Conservation (phyloP, 2,113 vertebrate genomes). For the Brachyhypopomus occidentalis region DNA sequence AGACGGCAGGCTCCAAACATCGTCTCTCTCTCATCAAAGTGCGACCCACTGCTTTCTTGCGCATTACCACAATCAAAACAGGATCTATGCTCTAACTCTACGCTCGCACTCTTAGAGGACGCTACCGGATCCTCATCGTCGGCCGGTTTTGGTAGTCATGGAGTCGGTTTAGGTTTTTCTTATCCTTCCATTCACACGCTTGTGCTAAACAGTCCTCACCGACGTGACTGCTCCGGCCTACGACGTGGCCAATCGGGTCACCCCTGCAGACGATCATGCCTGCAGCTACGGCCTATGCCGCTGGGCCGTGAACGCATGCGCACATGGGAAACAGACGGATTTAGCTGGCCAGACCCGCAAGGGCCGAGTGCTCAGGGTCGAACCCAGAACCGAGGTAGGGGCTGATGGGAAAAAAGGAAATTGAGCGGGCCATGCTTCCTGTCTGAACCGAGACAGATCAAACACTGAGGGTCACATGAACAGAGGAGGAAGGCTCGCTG, state of each 20-base stretch:
- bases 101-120: slow-evolving; percentile 16
- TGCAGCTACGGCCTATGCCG: background rate
- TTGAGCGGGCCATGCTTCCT: slow-evolving; percentile 8
- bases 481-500: background rate
- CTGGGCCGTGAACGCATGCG: background rate
- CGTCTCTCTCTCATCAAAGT: slow-evolving; percentile 71
- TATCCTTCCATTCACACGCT: background rate
- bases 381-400: slow-evolving; percentile 5
- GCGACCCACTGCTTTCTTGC: slow-evolving; percentile 38
- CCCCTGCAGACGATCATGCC: background rate
- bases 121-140: background rate
- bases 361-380: slow-evolving; percentile 10
- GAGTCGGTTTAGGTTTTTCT: background rate
- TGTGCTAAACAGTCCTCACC: too few species aligned
- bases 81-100: background rate
- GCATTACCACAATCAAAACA: slow-evolving; percentile 7
- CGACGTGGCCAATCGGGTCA: slow-evolving; percentile 9
- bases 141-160: background rate
- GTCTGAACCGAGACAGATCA: slow-evolving; percentile 11
- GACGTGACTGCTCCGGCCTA: background rate
- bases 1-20: slow-evolving; percentile 68
- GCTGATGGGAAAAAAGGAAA: slow-evolving; percentile 31
- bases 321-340: background rate
- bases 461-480: background rate
- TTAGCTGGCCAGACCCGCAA: too few species aligned